Percentiles rank a stretch among this genome's conserved stretches.
These are phyloP conservation scores for Trissolcus basalis DNA, from an alignment of 1,140 invertebrate species.

Conservation along the genomic window DNA sequence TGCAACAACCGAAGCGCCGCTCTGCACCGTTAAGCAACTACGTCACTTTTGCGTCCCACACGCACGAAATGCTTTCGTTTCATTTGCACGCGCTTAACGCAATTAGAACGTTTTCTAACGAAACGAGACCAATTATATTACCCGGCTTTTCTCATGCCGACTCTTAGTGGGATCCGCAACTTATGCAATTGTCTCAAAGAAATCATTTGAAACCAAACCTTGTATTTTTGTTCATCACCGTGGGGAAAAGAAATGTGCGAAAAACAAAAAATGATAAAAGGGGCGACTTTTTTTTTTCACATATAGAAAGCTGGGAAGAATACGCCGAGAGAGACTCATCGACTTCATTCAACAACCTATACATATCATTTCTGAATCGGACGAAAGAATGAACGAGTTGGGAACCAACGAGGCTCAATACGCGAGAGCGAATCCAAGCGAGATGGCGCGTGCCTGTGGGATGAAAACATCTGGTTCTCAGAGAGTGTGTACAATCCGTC, in stretches of 20 bases:
- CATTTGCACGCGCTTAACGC: slow-evolving; percentile 33
- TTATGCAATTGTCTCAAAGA: slow-evolving; percentile 8
- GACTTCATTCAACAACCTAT: slow-evolving; percentile 56
- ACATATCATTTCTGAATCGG: slow-evolving; percentile 58
- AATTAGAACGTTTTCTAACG: slow-evolving; percentile 40
- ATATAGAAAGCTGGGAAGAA: slow-evolving; percentile 28
- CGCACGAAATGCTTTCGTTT: slow-evolving; percentile 32
- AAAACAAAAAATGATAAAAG: not conserved
- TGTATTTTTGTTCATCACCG: too few species aligned
- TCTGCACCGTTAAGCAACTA: too few species aligned
- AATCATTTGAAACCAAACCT: not conserved
- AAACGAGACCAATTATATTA: slow-evolving; percentile 39
- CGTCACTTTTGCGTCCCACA: slow-evolving; percentile 44
- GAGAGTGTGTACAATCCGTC: too few species aligned
- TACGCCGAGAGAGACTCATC: slow-evolving; percentile 48
- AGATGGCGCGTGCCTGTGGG: slow-evolving; percentile 18
- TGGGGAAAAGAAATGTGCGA: not conserved
- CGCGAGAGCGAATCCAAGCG: slow-evolving; percentile 22
- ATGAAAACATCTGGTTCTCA: slow-evolving; percentile 51
- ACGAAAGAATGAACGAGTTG: slow-evolving; percentile 48
- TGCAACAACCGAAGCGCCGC: slow-evolving; percentile 26
- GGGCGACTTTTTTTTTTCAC: too few species aligned
- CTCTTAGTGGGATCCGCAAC: slow-evolving; percentile 3
- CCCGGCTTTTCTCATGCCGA: slow-evolving; percentile 23
- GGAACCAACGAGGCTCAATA: slow-evolving; percentile 19